A percentile compares a stretch with the other conserved stretches of the same genome.
Conservation (phyloP, 2,113 vertebrate genomes). For the Guaruba guarouba region DNA sequence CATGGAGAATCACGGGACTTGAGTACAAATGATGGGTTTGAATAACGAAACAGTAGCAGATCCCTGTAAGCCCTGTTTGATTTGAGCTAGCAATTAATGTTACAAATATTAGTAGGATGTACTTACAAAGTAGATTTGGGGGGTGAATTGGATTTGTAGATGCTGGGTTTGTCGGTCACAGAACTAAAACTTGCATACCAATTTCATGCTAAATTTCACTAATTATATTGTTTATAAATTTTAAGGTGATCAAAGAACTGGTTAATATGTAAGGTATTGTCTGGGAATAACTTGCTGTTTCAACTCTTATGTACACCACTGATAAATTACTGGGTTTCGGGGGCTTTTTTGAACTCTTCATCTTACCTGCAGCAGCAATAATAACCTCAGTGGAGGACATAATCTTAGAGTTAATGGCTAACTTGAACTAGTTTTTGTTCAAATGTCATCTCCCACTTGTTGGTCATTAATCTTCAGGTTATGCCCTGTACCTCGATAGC, state of each 20-base stretch:
- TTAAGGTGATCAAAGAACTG: not conserved
- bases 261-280: not conserved
- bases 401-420: constrained; percentile 6
- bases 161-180: constrained; percentile 10
- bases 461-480: not conserved
- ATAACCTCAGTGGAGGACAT: not conserved
- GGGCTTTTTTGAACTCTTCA: not conserved
- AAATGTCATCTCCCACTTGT: not conserved
- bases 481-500: not conserved
- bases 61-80: not conserved
- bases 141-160: constrained; percentile 20
- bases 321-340: not conserved
- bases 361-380: constrained; percentile 39
- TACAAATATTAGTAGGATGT: not conserved
- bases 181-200: constrained; percentile 14
- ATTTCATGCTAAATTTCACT: not conserved
- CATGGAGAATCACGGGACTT: constrained; percentile 90
- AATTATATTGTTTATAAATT: not conserved
- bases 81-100: not conserved
- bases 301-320: not conserved
- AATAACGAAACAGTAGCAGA: constrained; percentile 51
- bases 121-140: not conserved
- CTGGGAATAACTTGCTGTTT: not conserved
- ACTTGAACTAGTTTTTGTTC: not conserved
- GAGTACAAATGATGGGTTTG: constrained; percentile 66